Conservation (phyloP, 2,113 vertebrate species). For the Caretta caretta region DNA sequence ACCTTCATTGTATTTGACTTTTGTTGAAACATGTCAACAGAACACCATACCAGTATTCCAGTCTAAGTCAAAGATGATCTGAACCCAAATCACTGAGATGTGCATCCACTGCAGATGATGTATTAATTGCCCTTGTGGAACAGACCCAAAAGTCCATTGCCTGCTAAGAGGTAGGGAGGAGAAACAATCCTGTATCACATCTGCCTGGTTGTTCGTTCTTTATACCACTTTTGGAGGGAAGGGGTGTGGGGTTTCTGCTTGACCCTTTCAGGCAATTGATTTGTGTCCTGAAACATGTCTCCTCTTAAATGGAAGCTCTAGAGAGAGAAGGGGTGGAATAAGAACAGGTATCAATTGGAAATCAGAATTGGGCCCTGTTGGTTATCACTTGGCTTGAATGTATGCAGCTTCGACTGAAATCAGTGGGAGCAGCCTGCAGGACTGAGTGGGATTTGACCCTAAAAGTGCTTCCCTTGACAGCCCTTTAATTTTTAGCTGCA, state of each 20-base stretch:
- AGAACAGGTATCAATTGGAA: background rate
- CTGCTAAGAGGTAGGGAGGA: background rate
- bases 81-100: accelerated
- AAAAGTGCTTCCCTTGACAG: accelerated
- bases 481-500: background rate
- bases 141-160: accelerated
- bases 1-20: accelerated
- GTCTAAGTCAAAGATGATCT: background rate
- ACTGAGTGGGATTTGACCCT: background rate
- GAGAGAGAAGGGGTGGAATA: accelerated
- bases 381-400: background rate
- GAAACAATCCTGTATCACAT: accelerated
- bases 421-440: accelerated
- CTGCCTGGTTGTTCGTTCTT: background rate
- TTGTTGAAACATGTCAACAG: background rate
- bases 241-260: accelerated
- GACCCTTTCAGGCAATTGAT: accelerated
- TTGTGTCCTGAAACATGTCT: accelerated
- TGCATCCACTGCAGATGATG: background rate
- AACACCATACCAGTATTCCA: accelerated
- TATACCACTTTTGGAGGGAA: accelerated
- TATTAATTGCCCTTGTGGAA: background rate
- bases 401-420: background rate
- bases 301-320: accelerated
- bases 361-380: background rate